A percentile compares a stretch with the other conserved stretches of the same genome.
phyloP scores from a whole-genome alignment of 2,888 invertebrate species.

The Teleiodes luculella region DNA sequence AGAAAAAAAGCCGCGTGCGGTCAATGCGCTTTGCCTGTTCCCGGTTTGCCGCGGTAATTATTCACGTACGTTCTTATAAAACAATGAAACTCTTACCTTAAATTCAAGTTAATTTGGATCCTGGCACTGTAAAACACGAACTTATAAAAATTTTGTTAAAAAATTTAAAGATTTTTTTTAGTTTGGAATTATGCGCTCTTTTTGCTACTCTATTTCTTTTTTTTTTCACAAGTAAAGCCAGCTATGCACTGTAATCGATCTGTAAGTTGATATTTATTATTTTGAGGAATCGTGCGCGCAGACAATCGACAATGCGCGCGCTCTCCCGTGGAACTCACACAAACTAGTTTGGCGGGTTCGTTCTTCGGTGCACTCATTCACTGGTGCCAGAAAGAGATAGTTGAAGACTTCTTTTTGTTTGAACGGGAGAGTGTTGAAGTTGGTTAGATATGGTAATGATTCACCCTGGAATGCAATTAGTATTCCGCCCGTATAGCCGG shows the following conservation, averaged over 20 bases:
- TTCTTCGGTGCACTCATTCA: slow-evolving; percentile 22
- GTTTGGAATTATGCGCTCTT: not conserved
- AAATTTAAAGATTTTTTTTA: not conserved
- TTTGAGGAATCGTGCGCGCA: not conserved
- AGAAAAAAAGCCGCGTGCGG: too few relatives aligned
- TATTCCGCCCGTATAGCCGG: slow-evolving; percentile 12
- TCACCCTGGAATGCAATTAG: slow-evolving; percentile 23
- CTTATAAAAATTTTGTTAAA: not conserved
- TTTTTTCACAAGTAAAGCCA: not conserved
- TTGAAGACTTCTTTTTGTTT: slow-evolving; percentile 13
- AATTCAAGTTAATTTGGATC: not conserved
- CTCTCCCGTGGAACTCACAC: slow-evolving; percentile 28
- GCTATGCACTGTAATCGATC: not conserved
- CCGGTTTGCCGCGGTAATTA: not conserved
- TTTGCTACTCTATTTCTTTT: not conserved
- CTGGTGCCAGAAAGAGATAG: slow-evolving; percentile 18
- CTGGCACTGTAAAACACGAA: not conserved
- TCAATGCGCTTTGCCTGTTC: too few relatives aligned
- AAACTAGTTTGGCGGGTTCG: slow-evolving; percentile 32
- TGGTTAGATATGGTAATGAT: slow-evolving; percentile 25
- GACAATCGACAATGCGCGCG: slow-evolving; percentile 24
- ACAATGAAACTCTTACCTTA: not conserved
- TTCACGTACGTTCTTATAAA: not conserved
- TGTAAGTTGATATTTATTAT: slow-evolving; percentile 4
- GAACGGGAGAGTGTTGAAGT: slow-evolving; percentile 17